Evolutionary conservation across 2,888 invertebrate species (phyloP).

Genomic region (Sepiola atlantica): DNA sequence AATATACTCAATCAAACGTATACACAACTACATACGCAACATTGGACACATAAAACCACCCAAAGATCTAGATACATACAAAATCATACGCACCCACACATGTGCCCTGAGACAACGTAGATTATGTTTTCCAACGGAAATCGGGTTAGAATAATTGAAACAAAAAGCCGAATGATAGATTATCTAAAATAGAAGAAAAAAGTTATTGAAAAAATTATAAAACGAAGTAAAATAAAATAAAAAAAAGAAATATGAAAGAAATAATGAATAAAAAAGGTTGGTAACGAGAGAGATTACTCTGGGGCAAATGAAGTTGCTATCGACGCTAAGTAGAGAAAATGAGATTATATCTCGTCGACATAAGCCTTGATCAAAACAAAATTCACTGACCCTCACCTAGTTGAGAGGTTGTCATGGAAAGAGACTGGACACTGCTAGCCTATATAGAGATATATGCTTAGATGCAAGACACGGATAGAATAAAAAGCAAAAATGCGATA

Average conservation of each 20-base stretch:
- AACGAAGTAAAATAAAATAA: neutral
- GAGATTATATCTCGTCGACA: neutral
- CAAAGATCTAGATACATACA: no score
- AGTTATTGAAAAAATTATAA: neutral
- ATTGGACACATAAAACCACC: no score
- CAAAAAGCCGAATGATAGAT: neutral
- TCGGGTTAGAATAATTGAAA: conserved; percentile 15
- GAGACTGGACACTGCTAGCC: neutral
- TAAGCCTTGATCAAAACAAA: neutral
- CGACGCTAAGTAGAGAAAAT: neutral
- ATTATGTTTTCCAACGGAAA: neutral
- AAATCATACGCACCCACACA: no score
- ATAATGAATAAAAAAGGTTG: neutral
- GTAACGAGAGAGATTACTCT: neutral
- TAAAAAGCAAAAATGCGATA: no score
- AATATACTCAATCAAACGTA: no score
- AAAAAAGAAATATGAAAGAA: no score
- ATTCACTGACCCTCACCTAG: neutral
- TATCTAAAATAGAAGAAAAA: neutral
- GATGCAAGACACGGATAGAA: no score
- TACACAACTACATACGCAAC: no score
- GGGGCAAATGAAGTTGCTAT: no score
- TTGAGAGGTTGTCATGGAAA: neutral
- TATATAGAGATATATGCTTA: no score
- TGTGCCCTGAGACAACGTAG: no score